These are phyloP conservation scores for Dinothrombium tinctorium DNA, from an alignment of 1,140 invertebrate genomes.

Conservation along the genomic window DNA sequence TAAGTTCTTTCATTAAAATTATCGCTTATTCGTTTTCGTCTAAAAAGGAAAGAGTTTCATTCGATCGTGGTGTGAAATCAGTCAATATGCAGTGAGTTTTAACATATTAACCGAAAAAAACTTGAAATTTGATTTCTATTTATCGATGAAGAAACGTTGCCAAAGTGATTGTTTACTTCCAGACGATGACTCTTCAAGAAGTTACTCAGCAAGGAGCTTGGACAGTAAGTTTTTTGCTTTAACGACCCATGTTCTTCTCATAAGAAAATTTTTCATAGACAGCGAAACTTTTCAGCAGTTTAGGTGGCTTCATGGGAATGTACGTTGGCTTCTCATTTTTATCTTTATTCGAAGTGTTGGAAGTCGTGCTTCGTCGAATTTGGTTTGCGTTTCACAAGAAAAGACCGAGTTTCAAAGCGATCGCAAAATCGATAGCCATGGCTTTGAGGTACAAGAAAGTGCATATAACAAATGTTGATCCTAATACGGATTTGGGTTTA, in stretches of 20 bases:
- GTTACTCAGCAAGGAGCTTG: constrained; percentile 8
- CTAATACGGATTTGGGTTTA: too few relatives aligned
- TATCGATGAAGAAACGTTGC: constrained; percentile 13
- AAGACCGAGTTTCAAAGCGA: constrained; percentile 3
- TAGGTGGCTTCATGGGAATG: constrained; percentile 14
- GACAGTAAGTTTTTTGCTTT: constrained; percentile 7
- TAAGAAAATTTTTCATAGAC: too few relatives aligned
- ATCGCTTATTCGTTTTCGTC: neutral
- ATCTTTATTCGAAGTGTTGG: constrained; percentile 12
- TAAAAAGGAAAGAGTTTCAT: constrained; percentile 11
- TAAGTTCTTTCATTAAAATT: neutral
- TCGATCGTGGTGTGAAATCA: constrained; percentile 10
- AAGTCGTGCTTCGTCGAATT: constrained; percentile 11
- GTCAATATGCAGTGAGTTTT: constrained; percentile 7
- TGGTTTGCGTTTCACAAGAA: constrained; percentile 10
- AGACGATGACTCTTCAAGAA: constrained; percentile 14
- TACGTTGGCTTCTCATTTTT: constrained; percentile 14
- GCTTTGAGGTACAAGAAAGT: neutral
- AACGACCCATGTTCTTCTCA: too few relatives aligned
- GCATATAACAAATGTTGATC: too few relatives aligned
- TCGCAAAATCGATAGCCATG: constrained; percentile 1
- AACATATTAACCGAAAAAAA: too few relatives aligned
- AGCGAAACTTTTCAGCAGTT: constrained; percentile 11
- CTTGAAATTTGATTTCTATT: too few relatives aligned
- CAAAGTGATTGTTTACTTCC: constrained; percentile 14